These are phyloP conservation scores for Platysteira castanea DNA, from an alignment of 2,113 vertebrate genomes.

Conservation along the genomic window DNA sequence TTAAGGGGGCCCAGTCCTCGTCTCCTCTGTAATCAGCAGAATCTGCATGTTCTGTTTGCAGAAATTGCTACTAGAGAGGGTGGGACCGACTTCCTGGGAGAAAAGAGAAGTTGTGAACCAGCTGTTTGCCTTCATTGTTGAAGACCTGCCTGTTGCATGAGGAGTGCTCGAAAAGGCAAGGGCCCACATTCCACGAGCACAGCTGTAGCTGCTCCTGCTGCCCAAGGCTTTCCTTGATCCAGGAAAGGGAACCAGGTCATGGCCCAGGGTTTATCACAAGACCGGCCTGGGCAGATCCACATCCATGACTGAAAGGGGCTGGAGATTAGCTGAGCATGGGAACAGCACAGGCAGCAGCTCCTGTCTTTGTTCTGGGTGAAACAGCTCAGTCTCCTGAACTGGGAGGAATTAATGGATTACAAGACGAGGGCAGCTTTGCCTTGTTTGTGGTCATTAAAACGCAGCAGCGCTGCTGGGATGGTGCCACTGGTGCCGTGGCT, in stretches of 20 bases:
- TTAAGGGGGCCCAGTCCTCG: neutral
- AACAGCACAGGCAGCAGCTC: neutral
- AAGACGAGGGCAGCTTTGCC: neutral
- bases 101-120: neutral
- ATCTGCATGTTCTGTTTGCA: neutral
- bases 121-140: rapidly evolving
- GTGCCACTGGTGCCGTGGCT: rapidly evolving
- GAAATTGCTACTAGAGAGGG: neutral
- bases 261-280: neutral
- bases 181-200: rapidly evolving
- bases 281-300: neutral
- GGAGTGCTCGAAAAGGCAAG: neutral
- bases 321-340: neutral
- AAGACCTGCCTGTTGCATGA: neutral
- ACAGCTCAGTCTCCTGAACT: neutral
- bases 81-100: neutral
- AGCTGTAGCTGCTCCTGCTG: neutral
- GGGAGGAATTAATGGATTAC: neutral
- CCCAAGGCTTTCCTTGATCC: neutral
- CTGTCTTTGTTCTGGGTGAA: neutral
- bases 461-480: rapidly evolving
- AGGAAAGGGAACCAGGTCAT: neutral
- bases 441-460: neutral
- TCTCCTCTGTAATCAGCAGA: neutral
- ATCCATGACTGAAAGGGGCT: neutral